Conservation (phyloP, 2,113 vertebrate species). For the Baryphthengus martii region DNA sequence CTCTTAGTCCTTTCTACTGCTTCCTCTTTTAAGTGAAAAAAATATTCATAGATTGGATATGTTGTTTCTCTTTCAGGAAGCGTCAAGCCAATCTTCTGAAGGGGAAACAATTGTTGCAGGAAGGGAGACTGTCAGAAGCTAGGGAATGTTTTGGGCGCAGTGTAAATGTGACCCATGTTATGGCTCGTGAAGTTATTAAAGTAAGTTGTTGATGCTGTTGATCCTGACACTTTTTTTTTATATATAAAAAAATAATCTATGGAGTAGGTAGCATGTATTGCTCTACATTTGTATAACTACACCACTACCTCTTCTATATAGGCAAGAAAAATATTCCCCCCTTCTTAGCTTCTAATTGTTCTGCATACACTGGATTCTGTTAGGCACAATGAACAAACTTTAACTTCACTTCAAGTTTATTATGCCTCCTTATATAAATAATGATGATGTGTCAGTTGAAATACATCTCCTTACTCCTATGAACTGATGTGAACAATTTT, state of each 20-base stretch:
- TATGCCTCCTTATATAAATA: not conserved
- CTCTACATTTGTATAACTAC: not conserved
- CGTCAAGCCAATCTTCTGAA: conserved; percentile 87
- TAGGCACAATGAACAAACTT: not conserved
- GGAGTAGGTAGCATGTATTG: not conserved
- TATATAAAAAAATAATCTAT: not conserved
- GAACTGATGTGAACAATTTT: not conserved
- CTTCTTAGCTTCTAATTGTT: not conserved
- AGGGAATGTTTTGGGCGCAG: conserved; percentile 90
- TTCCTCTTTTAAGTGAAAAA: not conserved
- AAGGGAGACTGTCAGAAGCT: conserved; percentile 89
- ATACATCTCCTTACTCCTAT: not conserved
- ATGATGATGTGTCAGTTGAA: not conserved
- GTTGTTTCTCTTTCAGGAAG: conserved; percentile 74
- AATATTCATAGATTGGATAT: not conserved
- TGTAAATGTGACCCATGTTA: conserved; percentile 87
- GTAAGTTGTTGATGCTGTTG: conserved; percentile 58
- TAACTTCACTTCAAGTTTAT: not conserved
- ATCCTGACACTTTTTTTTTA: not conserved
- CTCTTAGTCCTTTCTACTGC: not conserved
- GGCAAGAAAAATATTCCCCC: not conserved
- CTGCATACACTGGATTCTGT: not conserved
- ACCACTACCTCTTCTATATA: not conserved
- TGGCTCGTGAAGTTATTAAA: conserved; percentile 94
- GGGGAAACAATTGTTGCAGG: conserved; percentile 88